Evolutionary conservation across 2,888 invertebrate genomes (phyloP).

Genomic region (Zele albiditarsus): DNA sequence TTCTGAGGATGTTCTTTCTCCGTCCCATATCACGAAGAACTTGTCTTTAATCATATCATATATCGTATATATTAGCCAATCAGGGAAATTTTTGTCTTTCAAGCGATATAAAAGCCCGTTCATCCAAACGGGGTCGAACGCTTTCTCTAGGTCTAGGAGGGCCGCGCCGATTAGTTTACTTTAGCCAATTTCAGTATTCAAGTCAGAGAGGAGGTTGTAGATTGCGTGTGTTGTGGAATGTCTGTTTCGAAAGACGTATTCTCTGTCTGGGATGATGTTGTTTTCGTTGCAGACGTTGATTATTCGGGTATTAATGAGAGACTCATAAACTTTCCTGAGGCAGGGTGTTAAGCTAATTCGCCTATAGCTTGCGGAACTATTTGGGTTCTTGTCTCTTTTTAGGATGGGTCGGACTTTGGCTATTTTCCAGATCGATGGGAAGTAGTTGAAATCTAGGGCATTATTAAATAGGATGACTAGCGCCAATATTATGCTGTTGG

Average conservation of each 20-base stretch:
- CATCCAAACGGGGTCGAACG: slow-evolving; percentile 23
- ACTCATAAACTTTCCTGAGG: too few relatives aligned
- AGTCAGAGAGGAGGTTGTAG: not conserved
- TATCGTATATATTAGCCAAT: not conserved
- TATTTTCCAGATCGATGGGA: slow-evolving; percentile 32
- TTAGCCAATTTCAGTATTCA: not conserved
- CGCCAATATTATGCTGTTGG: not conserved
- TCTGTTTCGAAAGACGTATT: not conserved
- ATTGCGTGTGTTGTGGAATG: not conserved
- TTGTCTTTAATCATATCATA: slow-evolving; percentile 19
- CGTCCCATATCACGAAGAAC: not conserved
- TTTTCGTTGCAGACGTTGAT: not conserved
- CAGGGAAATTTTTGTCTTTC: slow-evolving; percentile 22
- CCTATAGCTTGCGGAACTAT: slow-evolving; percentile 39
- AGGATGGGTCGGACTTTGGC: slow-evolving; percentile 44
- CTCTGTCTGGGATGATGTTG: slow-evolving; percentile 50
- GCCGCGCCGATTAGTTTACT: not conserved
- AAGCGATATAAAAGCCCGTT: slow-evolving; percentile 20
- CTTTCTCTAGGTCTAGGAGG: slow-evolving; percentile 16
- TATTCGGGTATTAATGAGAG: too few relatives aligned
- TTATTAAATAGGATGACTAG: slow-evolving; percentile 22
- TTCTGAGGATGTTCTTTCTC: not conserved
- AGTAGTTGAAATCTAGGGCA: slow-evolving; percentile 16
- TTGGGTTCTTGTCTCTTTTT: slow-evolving; percentile 41
- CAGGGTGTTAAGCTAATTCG: slow-evolving; percentile 40